These are phyloP conservation scores for Pseudobourletiella spinata DNA, from an alignment of 1,140 invertebrate species.

Conservation along the genomic window DNA sequence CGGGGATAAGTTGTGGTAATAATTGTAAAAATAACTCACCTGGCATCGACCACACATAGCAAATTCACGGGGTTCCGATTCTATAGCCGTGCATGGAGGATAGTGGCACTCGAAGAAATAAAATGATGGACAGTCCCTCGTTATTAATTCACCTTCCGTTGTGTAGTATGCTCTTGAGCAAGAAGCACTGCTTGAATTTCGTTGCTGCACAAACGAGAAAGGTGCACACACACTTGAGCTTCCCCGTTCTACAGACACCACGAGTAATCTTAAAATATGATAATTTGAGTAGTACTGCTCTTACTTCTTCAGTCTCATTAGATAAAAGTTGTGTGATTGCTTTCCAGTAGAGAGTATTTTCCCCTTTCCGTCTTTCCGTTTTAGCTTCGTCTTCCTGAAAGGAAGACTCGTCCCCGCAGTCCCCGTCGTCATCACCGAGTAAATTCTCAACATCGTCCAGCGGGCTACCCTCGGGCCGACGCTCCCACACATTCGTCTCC, in stretches of 20 bases:
- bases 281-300: too few relatives aligned
- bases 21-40: conserved; percentile 31
- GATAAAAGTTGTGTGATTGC: conserved; percentile 32
- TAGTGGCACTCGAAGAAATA: conserved; percentile 47
- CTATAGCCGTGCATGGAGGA: conserved; percentile 49
- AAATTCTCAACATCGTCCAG: neutral
- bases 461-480: neutral
- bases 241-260: too few relatives aligned
- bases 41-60: conserved; percentile 52
- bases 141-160: conserved; percentile 32
- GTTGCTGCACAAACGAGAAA: conserved; percentile 20
- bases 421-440: conserved; percentile 8
- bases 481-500: conserved; percentile 27
- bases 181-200: conserved; percentile 28
- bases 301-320: conserved; percentile 35
- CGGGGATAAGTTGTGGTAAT: too few relatives aligned
- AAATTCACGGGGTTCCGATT: conserved; percentile 48
- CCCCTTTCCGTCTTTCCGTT: conserved; percentile 27
- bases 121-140: conserved; percentile 30
- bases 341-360: conserved; percentile 34
- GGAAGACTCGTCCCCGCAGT: neutral
- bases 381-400: conserved; percentile 16
- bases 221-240: too few relatives aligned
- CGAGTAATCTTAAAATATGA: too few relatives aligned
- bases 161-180: conserved; percentile 33